Base-by-base conservation (phyloP, 1,140 invertebrate genomes). In the Spodoptera frugiperda region DNA sequence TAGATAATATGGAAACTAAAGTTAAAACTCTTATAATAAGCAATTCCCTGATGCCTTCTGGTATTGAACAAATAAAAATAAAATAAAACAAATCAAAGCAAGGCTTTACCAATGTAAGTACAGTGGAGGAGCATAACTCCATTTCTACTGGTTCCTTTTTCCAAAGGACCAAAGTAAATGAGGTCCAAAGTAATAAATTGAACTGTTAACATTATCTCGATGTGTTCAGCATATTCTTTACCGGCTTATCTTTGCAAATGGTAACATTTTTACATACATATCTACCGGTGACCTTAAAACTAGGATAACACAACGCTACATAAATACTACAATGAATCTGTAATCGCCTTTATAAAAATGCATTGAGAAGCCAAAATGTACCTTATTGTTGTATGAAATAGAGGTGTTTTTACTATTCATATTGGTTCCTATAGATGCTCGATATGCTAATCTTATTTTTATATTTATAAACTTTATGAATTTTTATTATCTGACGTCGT, bases 171-270 rank as follows among this genome's bases (percentile, higher is more conserved):
- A 33, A 61, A 48, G 44, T 21, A 67, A 19, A 67, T 67, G 33
- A 67, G 19, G 63, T 63, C 44, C 49, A 12, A 10, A 48, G 44
- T 21, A 48, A 67, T 48, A 67, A 67, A 67, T 67, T 48, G 63
- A 48, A 48, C 63, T 25, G 39, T 48, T 25, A 67, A 67, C 17
- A 4, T 21, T 67, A 67, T 67, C 63, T 25, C 63, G 63, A 67
- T 67, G 63, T 48, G 9, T 63, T 67, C 63, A 67, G 44, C 21
- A n/a, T 19, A 67, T 67, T 49, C 17, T 46, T 67, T 67, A 67
- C 63, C 12, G 8, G 19, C 19, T 67, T 67, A 67, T 67, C 44
- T 67, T 39, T 0, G 44, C 44, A 49, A 67, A 67, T 67, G 44
- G 39, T 25, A 65, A 17, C 17, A 67, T 67, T 67, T 67, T 46